These are phyloP conservation scores for Otolemur crassicaudatus DNA, from an alignment of 2,797 vertebrate genomes.

Conservation along the genomic window DNA sequence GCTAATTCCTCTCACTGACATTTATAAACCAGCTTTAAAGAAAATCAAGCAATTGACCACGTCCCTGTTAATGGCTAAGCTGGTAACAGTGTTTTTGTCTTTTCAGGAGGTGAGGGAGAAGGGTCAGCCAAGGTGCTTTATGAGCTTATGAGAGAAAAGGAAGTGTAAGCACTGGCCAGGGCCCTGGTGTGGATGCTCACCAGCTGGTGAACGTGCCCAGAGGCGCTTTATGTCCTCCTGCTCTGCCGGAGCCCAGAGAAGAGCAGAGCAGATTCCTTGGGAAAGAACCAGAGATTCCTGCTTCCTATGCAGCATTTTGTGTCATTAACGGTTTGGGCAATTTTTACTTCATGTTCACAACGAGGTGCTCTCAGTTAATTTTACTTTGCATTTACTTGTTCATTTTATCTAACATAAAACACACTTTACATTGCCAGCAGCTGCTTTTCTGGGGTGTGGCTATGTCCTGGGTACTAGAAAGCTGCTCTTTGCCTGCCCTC, in stretches of 20 bases:
- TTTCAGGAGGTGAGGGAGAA: slow-evolving; percentile 68
- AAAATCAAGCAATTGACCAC: slow-evolving; percentile 63
- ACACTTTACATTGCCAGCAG: not conserved
- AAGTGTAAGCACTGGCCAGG: not conserved
- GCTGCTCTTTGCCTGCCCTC: not conserved
- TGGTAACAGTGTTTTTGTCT: slow-evolving; percentile 65
- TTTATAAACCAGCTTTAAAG: slow-evolving; percentile 58
- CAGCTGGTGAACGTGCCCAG: slow-evolving; percentile 27
- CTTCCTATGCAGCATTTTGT: slow-evolving; percentile 35
- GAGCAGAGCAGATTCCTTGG: slow-evolving; percentile 29
- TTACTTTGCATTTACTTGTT: slow-evolving; percentile 27
- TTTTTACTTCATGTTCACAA: slow-evolving; percentile 50
- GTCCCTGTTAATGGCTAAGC: slow-evolving; percentile 56
- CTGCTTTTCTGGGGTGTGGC: not conserved
- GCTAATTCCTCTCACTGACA: slow-evolving; percentile 57
- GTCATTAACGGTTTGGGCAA: slow-evolving; percentile 32
- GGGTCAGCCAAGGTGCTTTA: slow-evolving; percentile 62
- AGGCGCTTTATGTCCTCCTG: slow-evolving; percentile 26
- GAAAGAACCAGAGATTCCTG: not conserved
- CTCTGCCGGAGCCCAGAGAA: slow-evolving; percentile 8
- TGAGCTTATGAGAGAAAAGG: slow-evolving; percentile 47
- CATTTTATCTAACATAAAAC: slow-evolving; percentile 43
- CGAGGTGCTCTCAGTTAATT: slow-evolving; percentile 47
- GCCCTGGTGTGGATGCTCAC: slow-evolving; percentile 27
- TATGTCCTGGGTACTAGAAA: not conserved